Evolutionary conservation across 2,113 vertebrate species (phyloP).

Genomic region (Prolemur simus): DNA sequence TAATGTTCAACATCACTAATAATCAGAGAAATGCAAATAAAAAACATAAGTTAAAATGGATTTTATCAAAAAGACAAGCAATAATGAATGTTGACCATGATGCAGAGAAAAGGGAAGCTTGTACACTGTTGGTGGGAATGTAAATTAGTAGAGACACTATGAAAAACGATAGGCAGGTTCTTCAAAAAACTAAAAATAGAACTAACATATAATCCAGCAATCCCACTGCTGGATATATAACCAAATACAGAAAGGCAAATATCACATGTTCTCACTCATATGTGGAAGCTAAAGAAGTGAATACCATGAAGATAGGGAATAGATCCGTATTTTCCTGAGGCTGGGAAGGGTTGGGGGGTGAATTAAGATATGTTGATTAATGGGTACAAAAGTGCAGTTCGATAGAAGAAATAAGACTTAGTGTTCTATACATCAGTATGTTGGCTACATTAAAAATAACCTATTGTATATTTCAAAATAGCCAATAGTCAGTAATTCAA

Average conservation of each 20-base stretch:
- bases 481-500: not conserved
- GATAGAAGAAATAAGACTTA: not conserved
- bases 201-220: no score
- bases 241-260: no score
- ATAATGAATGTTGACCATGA: not conserved
- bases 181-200: no score
- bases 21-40: not conserved
- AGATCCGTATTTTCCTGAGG: not conserved
- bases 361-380: not conserved
- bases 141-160: no score
- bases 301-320: not conserved
- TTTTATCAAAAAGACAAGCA: not conserved
- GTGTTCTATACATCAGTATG: not conserved
- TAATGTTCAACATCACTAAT: no score
- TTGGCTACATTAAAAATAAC: not conserved
- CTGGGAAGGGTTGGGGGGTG: not conserved
- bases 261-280: not conserved
- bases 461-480: not conserved
- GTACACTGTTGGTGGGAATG: not conserved
- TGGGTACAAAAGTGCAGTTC: not conserved
- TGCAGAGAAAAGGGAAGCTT: not conserved
- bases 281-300: not conserved
- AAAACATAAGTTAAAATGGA: not conserved
- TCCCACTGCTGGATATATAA: no score
- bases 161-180: no score